Conservation (phyloP, 2,113 vertebrate genomes). For the Myocastor coypus region DNA sequence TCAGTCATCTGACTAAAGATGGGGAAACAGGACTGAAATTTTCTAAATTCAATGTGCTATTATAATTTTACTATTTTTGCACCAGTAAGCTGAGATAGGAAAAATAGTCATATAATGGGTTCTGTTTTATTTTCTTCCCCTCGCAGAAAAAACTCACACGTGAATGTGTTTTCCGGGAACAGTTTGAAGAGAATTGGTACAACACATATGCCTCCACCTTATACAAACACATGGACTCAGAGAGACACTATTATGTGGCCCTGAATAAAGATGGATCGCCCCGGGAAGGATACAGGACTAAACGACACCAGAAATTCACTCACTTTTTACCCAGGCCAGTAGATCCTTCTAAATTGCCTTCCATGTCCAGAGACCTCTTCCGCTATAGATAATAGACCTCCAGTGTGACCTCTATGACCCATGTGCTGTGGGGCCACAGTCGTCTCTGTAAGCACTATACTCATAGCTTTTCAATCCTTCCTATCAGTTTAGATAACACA, state of each 20-base stretch:
- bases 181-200: constrained; percentile 99
- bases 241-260: constrained; percentile 97
- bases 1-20: neutral
- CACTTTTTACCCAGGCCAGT: constrained; percentile 97
- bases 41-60: constrained; percentile 52
- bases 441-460: constrained; percentile 82
- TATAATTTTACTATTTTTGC: constrained; percentile 64
- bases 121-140: constrained; percentile 75
- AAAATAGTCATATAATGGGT: constrained; percentile 69
- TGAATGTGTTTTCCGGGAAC: constrained; percentile 98
- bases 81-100: constrained; percentile 45
- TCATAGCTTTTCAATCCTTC: constrained; percentile 83
- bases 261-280: constrained; percentile 99
- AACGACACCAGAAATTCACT: constrained; percentile 98
- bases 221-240: constrained; percentile 96
- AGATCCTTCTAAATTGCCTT: constrained; percentile 96
- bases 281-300: constrained; percentile 97
- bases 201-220: constrained; percentile 98
- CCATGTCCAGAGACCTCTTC: constrained; percentile 95
- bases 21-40: constrained; percentile 14
- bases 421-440: constrained; percentile 66
- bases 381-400: constrained; percentile 94
- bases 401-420: constrained; percentile 58
- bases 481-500: constrained; percentile 83
- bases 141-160: constrained; percentile 96